Percentiles rank a stretch among this genome's conserved stretches.
Conservation (phyloP, 2,888 invertebrate genomes). For the Cataglyphis livida region DNA sequence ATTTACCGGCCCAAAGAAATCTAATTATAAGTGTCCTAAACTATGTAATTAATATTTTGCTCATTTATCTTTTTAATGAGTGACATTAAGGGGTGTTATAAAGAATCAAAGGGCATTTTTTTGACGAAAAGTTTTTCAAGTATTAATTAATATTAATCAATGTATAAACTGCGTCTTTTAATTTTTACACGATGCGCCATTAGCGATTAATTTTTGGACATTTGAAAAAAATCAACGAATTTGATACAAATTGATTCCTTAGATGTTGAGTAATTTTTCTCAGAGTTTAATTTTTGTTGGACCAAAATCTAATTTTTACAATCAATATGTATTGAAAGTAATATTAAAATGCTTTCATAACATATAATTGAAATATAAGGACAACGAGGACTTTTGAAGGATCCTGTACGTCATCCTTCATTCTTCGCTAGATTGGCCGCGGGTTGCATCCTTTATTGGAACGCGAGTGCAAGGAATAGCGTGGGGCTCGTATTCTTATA, state of each 20-base stretch:
- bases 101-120: not conserved
- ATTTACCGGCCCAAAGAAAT: not conserved
- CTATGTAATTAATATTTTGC: not conserved
- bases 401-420: slow-evolving; percentile 42
- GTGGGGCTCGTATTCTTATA: slow-evolving; percentile 39
- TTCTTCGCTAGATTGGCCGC: slow-evolving; percentile 44
- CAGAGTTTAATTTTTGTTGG: not conserved
- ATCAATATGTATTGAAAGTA: not conserved
- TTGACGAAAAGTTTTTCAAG: not conserved
- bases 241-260: not conserved
- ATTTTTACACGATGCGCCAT: not conserved
- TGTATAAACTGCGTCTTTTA: not conserved
- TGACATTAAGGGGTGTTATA: not conserved
- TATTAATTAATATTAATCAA: not conserved
- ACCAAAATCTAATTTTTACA: not conserved
- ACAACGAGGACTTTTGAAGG: slow-evolving; percentile 29
- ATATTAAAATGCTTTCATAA: not conserved
- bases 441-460: slow-evolving; percentile 52
- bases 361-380: not conserved
- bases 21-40: not conserved
- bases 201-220: not conserved
- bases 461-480: slow-evolving; percentile 41
- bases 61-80: not conserved
- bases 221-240: not conserved
- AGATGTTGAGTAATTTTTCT: not conserved